These are phyloP conservation scores for Lichenostomus cassidix DNA, from an alignment of 2,113 vertebrate genomes.

Conservation along the genomic window DNA sequence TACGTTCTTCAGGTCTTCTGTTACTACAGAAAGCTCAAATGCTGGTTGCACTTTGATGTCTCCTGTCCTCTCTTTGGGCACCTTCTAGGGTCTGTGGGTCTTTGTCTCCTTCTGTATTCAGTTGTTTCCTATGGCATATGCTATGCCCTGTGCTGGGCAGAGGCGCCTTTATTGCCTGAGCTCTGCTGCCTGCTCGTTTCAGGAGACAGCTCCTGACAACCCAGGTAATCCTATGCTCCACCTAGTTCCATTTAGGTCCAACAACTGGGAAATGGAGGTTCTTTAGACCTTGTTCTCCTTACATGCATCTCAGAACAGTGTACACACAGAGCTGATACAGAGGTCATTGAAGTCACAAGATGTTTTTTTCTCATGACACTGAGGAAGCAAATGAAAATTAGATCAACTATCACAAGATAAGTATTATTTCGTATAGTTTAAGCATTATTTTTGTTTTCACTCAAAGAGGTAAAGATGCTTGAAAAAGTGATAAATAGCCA, in stretches of 20 bases:
- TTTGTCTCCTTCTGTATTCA: neutral
- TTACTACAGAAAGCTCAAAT: neutral
- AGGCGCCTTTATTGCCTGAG: neutral
- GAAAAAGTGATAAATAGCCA: neutral
- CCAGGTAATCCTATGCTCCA: neutral
- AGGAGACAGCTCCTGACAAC: neutral
- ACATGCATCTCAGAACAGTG: neutral
- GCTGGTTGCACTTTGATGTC: neutral
- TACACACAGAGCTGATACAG: neutral
- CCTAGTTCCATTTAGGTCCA: neutral
- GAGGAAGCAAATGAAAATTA: neutral
- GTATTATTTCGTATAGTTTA: neutral
- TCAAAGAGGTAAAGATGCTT: neutral
- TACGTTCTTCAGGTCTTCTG: neutral
- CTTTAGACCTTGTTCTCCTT: neutral
- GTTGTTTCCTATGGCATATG: neutral
- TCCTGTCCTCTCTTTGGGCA: neutral
- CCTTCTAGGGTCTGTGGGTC: neutral
- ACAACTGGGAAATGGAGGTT: neutral
- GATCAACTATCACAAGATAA: neutral
- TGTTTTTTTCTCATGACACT: neutral
- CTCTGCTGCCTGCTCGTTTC: neutral
- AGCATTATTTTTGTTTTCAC: neutral
- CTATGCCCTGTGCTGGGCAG: neutral
- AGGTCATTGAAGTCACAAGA: neutral